Percentiles rank a stretch among this genome's conserved stretches.
Evolutionary conservation across 1,140 invertebrate genomes (phyloP).

Genomic region (Papilio polytes): DNA sequence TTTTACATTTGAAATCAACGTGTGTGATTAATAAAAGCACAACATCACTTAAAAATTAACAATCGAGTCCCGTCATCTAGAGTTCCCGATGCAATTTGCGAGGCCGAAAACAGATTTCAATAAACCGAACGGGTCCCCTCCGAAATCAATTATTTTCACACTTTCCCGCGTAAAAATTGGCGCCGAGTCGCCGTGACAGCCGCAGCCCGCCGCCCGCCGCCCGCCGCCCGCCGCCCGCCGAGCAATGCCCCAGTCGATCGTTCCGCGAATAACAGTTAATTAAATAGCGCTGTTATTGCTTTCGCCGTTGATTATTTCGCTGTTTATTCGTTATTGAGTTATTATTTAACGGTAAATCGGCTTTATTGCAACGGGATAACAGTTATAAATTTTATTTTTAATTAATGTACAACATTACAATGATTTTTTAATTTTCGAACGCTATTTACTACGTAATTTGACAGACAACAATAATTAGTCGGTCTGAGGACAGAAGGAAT

Average conservation of each 20-base stretch:
- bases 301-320: slow-evolving; percentile 39
- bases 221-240: slow-evolving; percentile 48
- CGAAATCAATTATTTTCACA: slow-evolving; percentile 64
- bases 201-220: slow-evolving; percentile 47
- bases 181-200: slow-evolving; percentile 42
- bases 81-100: slow-evolving; percentile 16
- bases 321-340: slow-evolving; percentile 33
- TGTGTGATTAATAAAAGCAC: slow-evolving; percentile 28
- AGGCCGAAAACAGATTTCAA: slow-evolving; percentile 49
- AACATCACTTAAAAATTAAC: slow-evolving; percentile 24
- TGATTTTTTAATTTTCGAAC: background rate
- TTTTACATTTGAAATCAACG: background rate
- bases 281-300: slow-evolving; percentile 54
- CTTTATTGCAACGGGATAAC: background rate
- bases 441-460: too few species aligned
- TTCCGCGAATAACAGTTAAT: slow-evolving; percentile 54
- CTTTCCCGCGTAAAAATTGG: slow-evolving; percentile 58
- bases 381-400: slow-evolving; percentile 11
- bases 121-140: slow-evolving; percentile 53
- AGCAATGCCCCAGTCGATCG: slow-evolving; percentile 47
- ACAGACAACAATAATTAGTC: too few species aligned
- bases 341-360: slow-evolving; percentile 24
- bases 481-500: too few species aligned
- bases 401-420: slow-evolving; percentile 6
- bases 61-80: slow-evolving; percentile 12